Base-by-base conservation (phyloP, 2,113 vertebrate species). In the Upupa epops region DNA sequence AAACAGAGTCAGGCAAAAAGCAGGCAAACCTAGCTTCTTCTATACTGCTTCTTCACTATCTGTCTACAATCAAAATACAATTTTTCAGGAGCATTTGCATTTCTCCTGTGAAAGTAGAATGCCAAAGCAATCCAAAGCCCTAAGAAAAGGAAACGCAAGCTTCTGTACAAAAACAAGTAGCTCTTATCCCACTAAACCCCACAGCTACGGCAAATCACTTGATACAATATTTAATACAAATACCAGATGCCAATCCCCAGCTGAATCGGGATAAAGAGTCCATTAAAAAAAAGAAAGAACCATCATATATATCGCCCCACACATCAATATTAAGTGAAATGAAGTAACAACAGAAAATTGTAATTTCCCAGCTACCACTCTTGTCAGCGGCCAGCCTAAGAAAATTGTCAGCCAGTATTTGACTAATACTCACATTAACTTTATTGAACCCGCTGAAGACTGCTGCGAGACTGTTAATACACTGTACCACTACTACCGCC, bases 141-240 rank as follows among this genome's bases (percentile, higher is more conserved):
- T 79, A 91, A 66, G 51, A 79, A 86, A 82, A 80, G 58, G 46
- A 90, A 60, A 34, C 49, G 56, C 54, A 54, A 49, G 60, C 73
- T 92, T 79, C 87, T 70, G 21, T 21, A 29, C 63, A 70, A 84
- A 88, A 87, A 83, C 82, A 94, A 94, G 89, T 48, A 87, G 68
- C 52, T 92, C 75, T 92, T 82, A 80, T 96, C 79, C 60, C 52
- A 51, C 60, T 63, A 74, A 92, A 88, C 64, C 83, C 72, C 80
- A 90, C 60, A 88, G 85, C 64, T 93, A 80, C 63, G 34, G 32
- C 71, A 93, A 89, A 93, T 82, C 87, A 85, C 85, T 87, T 61
- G 37, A 93, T 86, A 84, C 37, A 95, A 82, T 88, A 93, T 84
- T 91, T 95, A 95, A 92, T 59, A 92, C 58, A 94, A 94, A 94